These are phyloP conservation scores for Dasyurus viverrinus DNA, from an alignment of 2,113 vertebrate genomes.

Conservation along the genomic window DNA sequence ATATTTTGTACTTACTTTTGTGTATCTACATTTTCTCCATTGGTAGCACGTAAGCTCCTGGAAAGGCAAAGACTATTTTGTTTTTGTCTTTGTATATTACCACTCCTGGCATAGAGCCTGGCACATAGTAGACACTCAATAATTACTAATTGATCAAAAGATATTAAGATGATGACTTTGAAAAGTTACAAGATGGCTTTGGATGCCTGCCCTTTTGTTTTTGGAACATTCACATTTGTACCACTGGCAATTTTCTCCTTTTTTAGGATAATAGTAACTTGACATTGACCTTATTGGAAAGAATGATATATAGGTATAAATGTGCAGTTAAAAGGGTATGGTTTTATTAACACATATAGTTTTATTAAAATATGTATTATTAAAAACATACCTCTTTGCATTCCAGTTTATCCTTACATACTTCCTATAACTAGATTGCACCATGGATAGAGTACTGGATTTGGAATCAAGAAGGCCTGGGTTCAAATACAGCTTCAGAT, in stretches of 20 bases:
- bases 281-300: neutral
- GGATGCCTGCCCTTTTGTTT: neutral
- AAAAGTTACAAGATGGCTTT: constrained; percentile 14
- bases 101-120: neutral
- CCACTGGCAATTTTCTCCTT: neutral
- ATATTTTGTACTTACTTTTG: neutral
- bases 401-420: neutral
- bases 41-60: neutral
- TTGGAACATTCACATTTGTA: neutral
- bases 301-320: neutral
- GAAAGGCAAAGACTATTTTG: neutral
- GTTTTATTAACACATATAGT: neutral
- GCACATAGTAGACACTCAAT: neutral
- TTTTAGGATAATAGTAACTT: neutral
- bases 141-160: neutral
- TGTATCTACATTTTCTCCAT: neutral
- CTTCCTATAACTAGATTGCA: neutral
- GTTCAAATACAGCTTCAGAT: too few relatives aligned
- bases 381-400: neutral
- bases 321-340: neutral
- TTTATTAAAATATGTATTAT: neutral
- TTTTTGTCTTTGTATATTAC: neutral
- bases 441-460: too few relatives aligned
- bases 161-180: neutral
- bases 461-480: too few relatives aligned